Percentiles rank a stretch among this genome's conserved stretches.
Evolutionary conservation across 2,888 invertebrate genomes (phyloP).

Genomic region (Nesidiocoris tenuis): DNA sequence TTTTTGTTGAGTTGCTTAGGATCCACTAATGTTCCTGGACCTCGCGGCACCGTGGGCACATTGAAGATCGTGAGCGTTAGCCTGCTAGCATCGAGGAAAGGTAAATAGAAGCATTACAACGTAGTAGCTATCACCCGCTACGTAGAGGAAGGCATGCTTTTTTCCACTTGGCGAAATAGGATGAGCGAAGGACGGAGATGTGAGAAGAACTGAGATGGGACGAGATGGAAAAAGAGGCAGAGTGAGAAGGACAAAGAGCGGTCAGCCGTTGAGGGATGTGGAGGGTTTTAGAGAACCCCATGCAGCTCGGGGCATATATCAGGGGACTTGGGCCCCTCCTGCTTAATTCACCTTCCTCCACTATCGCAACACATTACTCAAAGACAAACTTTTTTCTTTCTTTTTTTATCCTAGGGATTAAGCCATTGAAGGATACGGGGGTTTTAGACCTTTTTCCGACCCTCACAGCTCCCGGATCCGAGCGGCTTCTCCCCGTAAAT

Average conservation of each 20-base stretch:
- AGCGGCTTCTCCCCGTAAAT: slow-evolving; percentile 44
- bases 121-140: background rate
- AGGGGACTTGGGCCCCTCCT: slow-evolving; percentile 39
- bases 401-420: slow-evolving; percentile 44
- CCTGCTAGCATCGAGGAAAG: background rate
- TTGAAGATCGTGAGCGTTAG: background rate
- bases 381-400: slow-evolving; percentile 46
- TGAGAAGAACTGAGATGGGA: background rate
- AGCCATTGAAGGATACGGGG: slow-evolving; percentile 48
- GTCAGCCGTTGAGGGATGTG: background rate
- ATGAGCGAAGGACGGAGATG: background rate
- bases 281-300: slow-evolving; percentile 13
- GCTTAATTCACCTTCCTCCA: slow-evolving; percentile 48
- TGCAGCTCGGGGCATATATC: slow-evolving; percentile 46
- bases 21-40: too few species aligned
- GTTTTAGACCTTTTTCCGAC: slow-evolving; percentile 43
- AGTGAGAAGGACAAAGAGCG: background rate
- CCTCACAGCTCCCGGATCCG: slow-evolving; percentile 22
- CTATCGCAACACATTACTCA: slow-evolving; percentile 49
- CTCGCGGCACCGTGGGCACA: too few species aligned
- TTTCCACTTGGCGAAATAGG: background rate
- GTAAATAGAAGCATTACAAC: background rate
- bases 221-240: background rate
- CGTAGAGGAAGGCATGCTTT: background rate
- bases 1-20: too few species aligned